These are phyloP conservation scores for Datnioides undecimradiatus DNA, from an alignment of 2,113 vertebrate species.

Conservation along the genomic window DNA sequence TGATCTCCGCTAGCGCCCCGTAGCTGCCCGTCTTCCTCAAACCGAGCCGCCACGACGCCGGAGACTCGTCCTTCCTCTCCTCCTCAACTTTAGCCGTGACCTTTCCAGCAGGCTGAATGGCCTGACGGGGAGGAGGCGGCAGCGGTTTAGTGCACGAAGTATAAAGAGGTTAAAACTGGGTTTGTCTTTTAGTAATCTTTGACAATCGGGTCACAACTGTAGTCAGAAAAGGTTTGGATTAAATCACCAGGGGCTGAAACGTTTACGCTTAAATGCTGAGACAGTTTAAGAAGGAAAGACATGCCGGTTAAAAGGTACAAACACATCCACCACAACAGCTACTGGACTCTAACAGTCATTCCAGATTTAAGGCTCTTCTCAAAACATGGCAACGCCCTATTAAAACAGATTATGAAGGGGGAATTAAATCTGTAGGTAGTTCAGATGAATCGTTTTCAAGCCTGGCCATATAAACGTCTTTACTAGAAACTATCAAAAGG, in stretches of 20 bases:
- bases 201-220: slow-evolving; percentile 16
- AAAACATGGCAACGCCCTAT: too few species aligned
- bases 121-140: slow-evolving; percentile 72
- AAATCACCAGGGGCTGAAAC: slow-evolving; percentile 15
- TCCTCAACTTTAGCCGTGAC: slow-evolving; percentile 92
- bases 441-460: neutral
- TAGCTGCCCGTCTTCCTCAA: slow-evolving; percentile 98
- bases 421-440: neutral
- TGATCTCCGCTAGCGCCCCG: slow-evolving; percentile 96
- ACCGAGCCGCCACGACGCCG: slow-evolving; percentile 94
- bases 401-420: too few species aligned
- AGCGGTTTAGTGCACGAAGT: neutral
- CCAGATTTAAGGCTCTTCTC: too few species aligned
- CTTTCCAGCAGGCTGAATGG: slow-evolving; percentile 87
- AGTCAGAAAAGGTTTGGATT: slow-evolving; percentile 12
- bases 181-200: slow-evolving; percentile 20
- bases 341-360: neutral
- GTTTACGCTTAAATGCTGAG: slow-evolving; percentile 22
- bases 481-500: neutral
- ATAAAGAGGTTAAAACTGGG: neutral
- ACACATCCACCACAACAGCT: neutral
- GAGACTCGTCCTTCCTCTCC: slow-evolving; percentile 96
- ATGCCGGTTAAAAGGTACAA: slow-evolving; percentile 51
- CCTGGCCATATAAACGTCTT: slow-evolving; percentile 1
- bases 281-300: slow-evolving; percentile 14